Evolutionary conservation across 2,888 invertebrate genomes (phyloP).

Genomic region (Norana najaformis): DNA sequence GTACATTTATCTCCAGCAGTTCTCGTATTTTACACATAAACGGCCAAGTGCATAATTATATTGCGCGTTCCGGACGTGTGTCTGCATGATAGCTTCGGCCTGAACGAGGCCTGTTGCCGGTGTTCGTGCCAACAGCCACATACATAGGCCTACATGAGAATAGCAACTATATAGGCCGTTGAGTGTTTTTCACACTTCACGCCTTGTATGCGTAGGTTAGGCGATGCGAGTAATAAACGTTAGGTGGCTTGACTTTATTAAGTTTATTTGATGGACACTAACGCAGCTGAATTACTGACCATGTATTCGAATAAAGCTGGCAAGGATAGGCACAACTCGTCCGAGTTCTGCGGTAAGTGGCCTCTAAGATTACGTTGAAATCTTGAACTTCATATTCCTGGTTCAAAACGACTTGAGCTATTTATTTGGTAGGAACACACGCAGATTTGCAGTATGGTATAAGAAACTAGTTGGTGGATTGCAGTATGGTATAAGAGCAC

Average conservation of each 20-base stretch:
- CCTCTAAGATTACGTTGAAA: background rate
- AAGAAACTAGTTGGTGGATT: background rate
- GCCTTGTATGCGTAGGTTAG: background rate
- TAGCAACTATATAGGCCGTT: background rate
- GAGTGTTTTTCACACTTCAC: background rate
- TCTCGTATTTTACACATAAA: background rate
- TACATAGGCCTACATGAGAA: background rate
- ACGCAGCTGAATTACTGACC: background rate
- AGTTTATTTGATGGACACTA: background rate
- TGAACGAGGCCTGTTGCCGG: background rate
- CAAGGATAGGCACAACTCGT: background rate
- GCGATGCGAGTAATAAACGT: background rate
- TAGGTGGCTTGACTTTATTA: background rate
- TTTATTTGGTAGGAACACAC: background rate
- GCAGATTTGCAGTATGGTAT: background rate
- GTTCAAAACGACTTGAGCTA: background rate
- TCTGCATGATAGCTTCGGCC: background rate
- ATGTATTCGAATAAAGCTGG: background rate
- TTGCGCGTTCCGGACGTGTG: background rate
- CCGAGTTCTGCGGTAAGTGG: background rate
- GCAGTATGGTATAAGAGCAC: background rate
- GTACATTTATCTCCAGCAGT: background rate
- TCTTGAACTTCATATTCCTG: background rate
- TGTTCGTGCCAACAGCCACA: background rate
- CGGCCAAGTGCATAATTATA: background rate